A percentile compares a stretch with the other conserved stretches of the same genome.
Evolutionary conservation across 2,888 invertebrate species (phyloP).

Genomic region (Drosophila melanosoma): DNA sequence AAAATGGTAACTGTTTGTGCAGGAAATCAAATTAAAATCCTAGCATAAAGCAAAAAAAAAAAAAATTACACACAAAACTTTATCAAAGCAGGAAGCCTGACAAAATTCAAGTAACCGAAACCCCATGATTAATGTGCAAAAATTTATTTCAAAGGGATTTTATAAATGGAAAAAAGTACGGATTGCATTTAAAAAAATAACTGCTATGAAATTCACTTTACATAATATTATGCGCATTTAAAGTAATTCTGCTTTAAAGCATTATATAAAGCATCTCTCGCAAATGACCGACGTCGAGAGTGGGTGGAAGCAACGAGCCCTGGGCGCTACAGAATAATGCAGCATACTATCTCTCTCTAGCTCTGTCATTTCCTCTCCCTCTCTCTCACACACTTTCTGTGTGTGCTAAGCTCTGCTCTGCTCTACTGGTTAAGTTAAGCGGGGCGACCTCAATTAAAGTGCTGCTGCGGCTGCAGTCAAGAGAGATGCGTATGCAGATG

Average conservation of each 20-base stretch:
- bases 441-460: slow-evolving; percentile 83
- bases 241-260: slow-evolving; percentile 48
- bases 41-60: background rate
- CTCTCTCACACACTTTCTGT: background rate
- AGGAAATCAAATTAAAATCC: slow-evolving; percentile 7
- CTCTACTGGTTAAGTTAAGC: slow-evolving; percentile 15
- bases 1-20: background rate
- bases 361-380: slow-evolving; percentile 1
- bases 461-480: slow-evolving; percentile 28
- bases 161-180: background rate
- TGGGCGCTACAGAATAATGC: slow-evolving; percentile 51
- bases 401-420: background rate
- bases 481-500: slow-evolving; percentile 33
- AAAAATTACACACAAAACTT: background rate
- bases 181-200: slow-evolving; percentile 47
- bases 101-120: slow-evolving; percentile 4
- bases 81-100: background rate
- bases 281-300: slow-evolving; percentile 16
- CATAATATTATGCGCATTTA: slow-evolving; percentile 67
- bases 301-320: slow-evolving; percentile 58
- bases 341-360: slow-evolving; percentile 8
- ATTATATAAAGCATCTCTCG: slow-evolving; percentile 57
- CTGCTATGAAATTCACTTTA: slow-evolving; percentile 41
- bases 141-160: slow-evolving; percentile 10
- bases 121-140: slow-evolving; percentile 10